Evolutionary conservation across 2,113 vertebrate species (phyloP).

Genomic region (Thunnus thynnus): DNA sequence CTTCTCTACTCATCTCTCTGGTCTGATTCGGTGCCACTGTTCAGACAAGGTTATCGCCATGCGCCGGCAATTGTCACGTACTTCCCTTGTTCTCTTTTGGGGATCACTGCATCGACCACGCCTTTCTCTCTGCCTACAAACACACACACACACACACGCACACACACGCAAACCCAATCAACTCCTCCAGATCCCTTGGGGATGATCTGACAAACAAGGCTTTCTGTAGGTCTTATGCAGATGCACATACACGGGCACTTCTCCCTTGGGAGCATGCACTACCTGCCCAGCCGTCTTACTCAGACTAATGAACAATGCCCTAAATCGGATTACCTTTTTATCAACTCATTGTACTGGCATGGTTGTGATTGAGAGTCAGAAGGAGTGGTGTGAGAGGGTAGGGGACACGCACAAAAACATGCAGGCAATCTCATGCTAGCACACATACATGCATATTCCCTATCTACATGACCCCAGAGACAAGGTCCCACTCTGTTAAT

Average conservation of each 20-base stretch:
- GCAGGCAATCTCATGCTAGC: slow-evolving; percentile 2
- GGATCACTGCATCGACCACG: slow-evolving; percentile 48
- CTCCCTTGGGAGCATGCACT: slow-evolving; percentile 47
- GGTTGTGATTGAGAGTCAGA: slow-evolving; percentile 70
- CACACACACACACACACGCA: neutral
- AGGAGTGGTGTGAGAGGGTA: slow-evolving; percentile 51
- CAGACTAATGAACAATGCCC: slow-evolving; percentile 75
- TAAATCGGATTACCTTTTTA: slow-evolving; percentile 78
- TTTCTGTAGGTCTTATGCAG: slow-evolving; percentile 60
- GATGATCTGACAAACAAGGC: slow-evolving; percentile 56
- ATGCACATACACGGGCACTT: slow-evolving; percentile 29
- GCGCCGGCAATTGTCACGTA: slow-evolving; percentile 47
- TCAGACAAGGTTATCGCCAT: slow-evolving; percentile 76
- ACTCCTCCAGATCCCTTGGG: slow-evolving; percentile 38
- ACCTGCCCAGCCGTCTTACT: slow-evolving; percentile 64
- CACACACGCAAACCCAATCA: slow-evolving; percentile 8
- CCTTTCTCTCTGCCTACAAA: slow-evolving; percentile 20
- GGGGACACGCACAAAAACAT: slow-evolving; percentile 15
- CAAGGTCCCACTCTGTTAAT: slow-evolving; percentile 60
- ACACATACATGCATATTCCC: neutral
- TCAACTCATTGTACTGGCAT: slow-evolving; percentile 69
- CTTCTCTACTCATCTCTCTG: slow-evolving; percentile 60
- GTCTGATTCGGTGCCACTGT: slow-evolving; percentile 56
- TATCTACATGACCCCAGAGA: slow-evolving; percentile 44
- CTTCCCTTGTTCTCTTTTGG: slow-evolving; percentile 59